Percentiles rank a stretch among this genome's conserved stretches.
phyloP scores from a whole-genome alignment of 2,888 invertebrate species.

The Alloscopus bannaensis region DNA sequence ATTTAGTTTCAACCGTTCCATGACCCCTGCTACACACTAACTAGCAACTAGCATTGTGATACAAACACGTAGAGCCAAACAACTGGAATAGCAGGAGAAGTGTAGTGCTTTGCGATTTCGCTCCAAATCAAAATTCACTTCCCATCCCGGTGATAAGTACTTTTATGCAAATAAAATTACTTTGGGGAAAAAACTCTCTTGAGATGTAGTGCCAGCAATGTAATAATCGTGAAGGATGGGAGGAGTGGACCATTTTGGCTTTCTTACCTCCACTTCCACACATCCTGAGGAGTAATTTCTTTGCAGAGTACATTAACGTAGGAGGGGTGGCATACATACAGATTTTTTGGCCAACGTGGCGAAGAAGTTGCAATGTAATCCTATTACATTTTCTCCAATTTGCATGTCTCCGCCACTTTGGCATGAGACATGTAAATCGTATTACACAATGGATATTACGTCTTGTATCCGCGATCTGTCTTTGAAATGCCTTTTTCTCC shows the following conservation, averaged over 20 bases:
- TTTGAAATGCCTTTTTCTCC: no score
- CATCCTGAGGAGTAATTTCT: not conserved
- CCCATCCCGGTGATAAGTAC: slow-evolving; percentile 52
- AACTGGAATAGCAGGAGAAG: no score
- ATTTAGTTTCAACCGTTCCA: no score
- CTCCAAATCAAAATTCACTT: slow-evolving; percentile 49
- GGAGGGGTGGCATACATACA: not conserved
- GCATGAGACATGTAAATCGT: no score
- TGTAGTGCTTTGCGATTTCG: slow-evolving; percentile 39
- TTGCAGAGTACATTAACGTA: not conserved
- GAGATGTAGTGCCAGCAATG: slow-evolving; percentile 3
- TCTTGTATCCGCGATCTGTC: no score
- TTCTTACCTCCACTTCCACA: not conserved
- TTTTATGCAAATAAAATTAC: slow-evolving; percentile 59
- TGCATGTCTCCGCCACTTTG: not conserved
- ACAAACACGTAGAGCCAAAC: not conserved
- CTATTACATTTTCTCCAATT: slow-evolving; percentile 11
- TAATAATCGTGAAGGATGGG: not conserved
- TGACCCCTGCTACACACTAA: no score
- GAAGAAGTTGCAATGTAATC: slow-evolving; percentile 12
- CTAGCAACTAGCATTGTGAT: no score
- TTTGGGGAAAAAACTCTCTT: slow-evolving; percentile 38
- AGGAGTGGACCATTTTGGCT: not conserved
- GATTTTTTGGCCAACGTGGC: slow-evolving; percentile 13
- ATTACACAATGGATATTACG: no score